phyloP scores from a whole-genome alignment of 2,113 vertebrate species.

The Paradoxurus hermaphroditus region DNA sequence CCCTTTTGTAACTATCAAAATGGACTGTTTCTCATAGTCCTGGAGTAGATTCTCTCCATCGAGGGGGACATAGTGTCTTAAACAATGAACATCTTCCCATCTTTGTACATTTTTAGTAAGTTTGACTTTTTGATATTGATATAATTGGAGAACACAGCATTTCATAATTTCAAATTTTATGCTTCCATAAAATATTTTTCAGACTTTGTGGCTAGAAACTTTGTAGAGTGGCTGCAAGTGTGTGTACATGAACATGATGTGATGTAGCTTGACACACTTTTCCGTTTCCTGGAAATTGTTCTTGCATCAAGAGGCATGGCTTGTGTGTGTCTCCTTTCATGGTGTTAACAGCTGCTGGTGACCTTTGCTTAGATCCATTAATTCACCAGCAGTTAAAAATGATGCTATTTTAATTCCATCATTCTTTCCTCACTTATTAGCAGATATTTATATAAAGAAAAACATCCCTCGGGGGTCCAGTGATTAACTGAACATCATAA shows the following conservation, averaged over 20 bases:
- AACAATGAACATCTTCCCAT: neutral
- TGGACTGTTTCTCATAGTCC: neutral
- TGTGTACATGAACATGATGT: accelerated
- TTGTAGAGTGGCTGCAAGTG: neutral
- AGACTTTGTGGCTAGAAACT: neutral
- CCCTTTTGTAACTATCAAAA: neutral
- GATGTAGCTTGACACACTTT: neutral
- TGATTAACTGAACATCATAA: neutral
- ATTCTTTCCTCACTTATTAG: neutral
- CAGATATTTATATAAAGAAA: neutral
- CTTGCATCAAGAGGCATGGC: neutral
- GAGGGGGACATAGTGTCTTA: neutral
- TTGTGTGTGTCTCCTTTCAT: neutral
- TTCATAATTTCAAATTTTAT: neutral
- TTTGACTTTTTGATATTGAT: neutral
- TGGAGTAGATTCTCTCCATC: neutral
- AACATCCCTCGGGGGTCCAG: neutral
- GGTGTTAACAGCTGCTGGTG: neutral
- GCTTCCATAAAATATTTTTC: neutral
- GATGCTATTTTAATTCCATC: neutral
- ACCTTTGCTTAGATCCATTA: neutral
- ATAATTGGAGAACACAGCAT: neutral
- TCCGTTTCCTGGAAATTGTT: neutral
- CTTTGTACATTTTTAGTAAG: neutral
- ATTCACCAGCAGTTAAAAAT: neutral